Evolutionary conservation across 2,888 invertebrate genomes (phyloP), one percentile per base, ranked within the genome.

Genomic region (Holacanthella duospinosa): DNA sequence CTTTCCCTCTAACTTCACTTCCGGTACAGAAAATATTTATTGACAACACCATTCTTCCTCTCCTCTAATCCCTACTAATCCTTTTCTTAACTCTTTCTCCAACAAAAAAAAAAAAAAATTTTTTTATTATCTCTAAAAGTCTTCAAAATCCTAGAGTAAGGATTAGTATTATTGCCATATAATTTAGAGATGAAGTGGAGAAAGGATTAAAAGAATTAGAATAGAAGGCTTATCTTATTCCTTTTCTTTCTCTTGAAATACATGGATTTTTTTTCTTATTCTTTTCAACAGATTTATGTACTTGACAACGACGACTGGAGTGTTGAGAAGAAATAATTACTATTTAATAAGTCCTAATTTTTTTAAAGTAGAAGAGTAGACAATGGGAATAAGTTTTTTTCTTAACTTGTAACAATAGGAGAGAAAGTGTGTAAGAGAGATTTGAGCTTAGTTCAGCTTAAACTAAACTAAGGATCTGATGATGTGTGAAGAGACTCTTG

Each of bases 31-130:
- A 26, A 26, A 55, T 55, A 9, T 16, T 21, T 21, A 19, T 55
- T 9, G 6, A 24, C 25, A 55, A 25, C 19, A 25, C 55, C 55
- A n/a, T 53, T 6, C 12, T 67, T 63, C 66, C 63, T 66, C 65
- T 63, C 56, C 12, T 25, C n/a, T n/a, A 9, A 4, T 16, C 29
- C 36, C 58, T 12, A 6, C 6, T 36, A 36, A 36, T 6, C 36
- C 36, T 36, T 36, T 36, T 16, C 36, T 36, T 36, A 36, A 36
- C 16, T 6, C 16, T 36, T 36, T 36, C 36, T 16, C 36, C 36
- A 36, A 36, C 6, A 16, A 36, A 16, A 16, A 36, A 36, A 12
- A 36, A 36, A 9, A 53, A 21, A 25, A 21, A n/a, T 53, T 53
- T 53, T 53, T 21, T 21, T 53, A 6, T 36, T 36, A 6, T 36